Conservation (phyloP, 2,113 vertebrate genomes). For the Anseranas semipalmata region DNA sequence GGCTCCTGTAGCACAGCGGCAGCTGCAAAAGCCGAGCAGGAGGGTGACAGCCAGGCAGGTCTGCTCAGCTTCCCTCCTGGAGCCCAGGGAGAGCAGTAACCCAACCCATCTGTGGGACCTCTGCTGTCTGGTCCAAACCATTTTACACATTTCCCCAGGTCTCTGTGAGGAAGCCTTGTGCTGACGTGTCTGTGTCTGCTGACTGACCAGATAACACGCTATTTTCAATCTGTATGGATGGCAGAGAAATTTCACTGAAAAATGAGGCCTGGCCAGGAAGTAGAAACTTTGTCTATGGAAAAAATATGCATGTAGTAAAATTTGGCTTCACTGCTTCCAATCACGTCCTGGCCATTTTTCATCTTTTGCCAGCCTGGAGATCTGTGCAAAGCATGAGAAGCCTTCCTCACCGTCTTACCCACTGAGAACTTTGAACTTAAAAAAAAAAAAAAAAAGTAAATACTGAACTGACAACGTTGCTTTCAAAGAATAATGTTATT, state of each 20-base stretch:
- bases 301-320: background rate
- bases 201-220: background rate
- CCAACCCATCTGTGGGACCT: background rate
- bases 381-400: background rate
- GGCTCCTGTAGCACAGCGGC: background rate
- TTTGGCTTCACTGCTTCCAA: background rate
- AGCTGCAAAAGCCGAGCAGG: background rate
- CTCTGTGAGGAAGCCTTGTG: too few relatives aligned
- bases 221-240: background rate
- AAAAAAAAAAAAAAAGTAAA: background rate
- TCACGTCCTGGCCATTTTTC: background rate
- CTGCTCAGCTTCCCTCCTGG: background rate
- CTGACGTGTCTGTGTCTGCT: background rate
- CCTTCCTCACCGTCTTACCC: background rate
- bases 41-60: background rate
- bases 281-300: background rate
- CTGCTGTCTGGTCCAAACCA: rapidly evolving
- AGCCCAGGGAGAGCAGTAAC: background rate
- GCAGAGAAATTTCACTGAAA: background rate
- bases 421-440: background rate
- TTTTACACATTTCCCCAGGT: too few relatives aligned
- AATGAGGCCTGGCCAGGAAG: background rate
- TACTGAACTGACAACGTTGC: background rate
- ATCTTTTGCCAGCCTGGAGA: background rate
- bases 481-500: background rate